Evolutionary conservation across 2,888 invertebrate species (phyloP).

Genomic region (Flexamia atlantica): DNA sequence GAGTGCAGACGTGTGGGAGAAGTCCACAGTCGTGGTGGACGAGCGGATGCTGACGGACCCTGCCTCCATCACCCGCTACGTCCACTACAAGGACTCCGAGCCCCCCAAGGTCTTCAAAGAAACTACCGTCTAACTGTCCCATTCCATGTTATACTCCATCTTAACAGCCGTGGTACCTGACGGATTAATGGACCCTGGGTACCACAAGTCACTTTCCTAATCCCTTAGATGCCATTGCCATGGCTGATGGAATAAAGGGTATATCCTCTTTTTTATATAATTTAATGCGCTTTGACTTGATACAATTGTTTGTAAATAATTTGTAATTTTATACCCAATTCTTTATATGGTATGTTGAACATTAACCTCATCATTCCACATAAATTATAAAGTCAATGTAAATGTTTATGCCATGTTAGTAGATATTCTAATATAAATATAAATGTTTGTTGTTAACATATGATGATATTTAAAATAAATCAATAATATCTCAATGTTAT

Average conservation of each 20-base stretch:
- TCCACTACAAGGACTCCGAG: constrained; percentile 75
- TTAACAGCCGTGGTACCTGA: too few species aligned
- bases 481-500: too few species aligned
- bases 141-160: background rate
- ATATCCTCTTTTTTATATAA: constrained; percentile 4
- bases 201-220: too few species aligned
- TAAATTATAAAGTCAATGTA: background rate
- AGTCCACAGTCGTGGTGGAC: constrained; percentile 50
- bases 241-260: too few species aligned
- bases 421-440: background rate
- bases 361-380: background rate
- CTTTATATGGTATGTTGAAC: background rate
- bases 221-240: too few species aligned
- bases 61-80: constrained; percentile 74
- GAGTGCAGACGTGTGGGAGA: constrained; percentile 59
- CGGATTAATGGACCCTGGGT: too few species aligned
- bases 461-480: too few species aligned
- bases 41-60: constrained; percentile 69
- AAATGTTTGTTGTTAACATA: constrained; percentile 10
- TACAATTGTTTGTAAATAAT: constrained; percentile 13
- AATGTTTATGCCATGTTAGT: constrained; percentile 2
- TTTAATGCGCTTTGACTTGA: background rate
- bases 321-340: constrained; percentile 15
- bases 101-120: constrained; percentile 75
- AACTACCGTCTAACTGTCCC: constrained; percentile 73